Conservation (phyloP, 2,113 vertebrate species). For the Catharus minimus region DNA sequence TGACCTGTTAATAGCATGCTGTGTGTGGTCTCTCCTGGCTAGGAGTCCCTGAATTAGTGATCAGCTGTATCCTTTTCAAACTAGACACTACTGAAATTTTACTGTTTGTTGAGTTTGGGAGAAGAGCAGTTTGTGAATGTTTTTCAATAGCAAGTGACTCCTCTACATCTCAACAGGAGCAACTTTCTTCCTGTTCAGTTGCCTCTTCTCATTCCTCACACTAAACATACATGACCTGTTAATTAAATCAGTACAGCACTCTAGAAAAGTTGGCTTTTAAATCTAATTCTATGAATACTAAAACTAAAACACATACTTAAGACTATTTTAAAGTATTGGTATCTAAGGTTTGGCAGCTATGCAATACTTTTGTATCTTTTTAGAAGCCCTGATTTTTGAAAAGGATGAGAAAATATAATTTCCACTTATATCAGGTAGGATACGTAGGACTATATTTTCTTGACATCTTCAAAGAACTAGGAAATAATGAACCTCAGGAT, state of each 20-base stretch:
- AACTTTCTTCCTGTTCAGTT: background rate
- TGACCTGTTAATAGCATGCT: slow-evolving; percentile 15
- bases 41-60: background rate
- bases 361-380: background rate
- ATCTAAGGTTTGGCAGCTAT: background rate
- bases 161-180: background rate
- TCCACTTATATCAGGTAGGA: background rate
- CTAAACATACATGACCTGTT: background rate
- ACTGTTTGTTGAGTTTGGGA: background rate
- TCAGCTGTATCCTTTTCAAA: background rate
- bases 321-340: background rate
- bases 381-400: background rate
- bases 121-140: background rate
- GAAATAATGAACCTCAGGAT: background rate
- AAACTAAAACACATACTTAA: background rate
- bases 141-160: background rate
- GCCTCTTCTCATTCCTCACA: background rate
- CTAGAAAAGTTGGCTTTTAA: background rate
- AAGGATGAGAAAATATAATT: background rate
- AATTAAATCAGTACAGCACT: background rate
- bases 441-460: background rate
- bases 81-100: background rate
- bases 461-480: background rate
- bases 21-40: slow-evolving; percentile 1
- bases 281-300: background rate